A percentile compares a stretch with the other conserved stretches of the same genome.
Conservation (phyloP, 2,888 invertebrate genomes). For the Drosophila kanekoi region DNA sequence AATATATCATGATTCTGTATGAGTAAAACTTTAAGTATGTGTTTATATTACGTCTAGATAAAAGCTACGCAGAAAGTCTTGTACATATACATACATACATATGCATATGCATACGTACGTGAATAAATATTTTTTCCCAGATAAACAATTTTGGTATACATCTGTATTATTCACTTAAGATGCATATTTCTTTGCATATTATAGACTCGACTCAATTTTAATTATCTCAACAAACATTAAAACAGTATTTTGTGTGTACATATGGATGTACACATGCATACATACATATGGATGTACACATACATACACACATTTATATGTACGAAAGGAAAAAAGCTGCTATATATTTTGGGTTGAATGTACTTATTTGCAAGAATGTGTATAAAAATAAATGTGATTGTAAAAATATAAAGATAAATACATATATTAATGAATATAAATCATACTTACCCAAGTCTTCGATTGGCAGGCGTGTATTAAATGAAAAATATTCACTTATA, state of each 20-base stretch:
- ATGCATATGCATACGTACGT: not conserved
- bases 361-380: conserved; percentile 9
- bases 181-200: not conserved
- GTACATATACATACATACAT: too few species aligned
- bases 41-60: too few species aligned
- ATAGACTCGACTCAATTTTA: conserved; percentile 8
- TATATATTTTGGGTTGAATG: conserved; percentile 39
- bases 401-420: not conserved
- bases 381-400: not conserved
- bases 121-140: conserved; percentile 9
- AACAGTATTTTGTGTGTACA: not conserved
- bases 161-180: too few species aligned
- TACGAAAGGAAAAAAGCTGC: conserved; percentile 6
- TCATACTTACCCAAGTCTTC: not conserved
- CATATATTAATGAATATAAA: not conserved
- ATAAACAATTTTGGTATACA: conserved; percentile 8
- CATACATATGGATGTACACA: not conserved
- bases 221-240: conserved; percentile 4
- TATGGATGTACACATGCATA: not conserved
- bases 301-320: too few species aligned
- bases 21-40: too few species aligned
- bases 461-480: not conserved
- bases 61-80: too few species aligned
- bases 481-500: conserved; percentile 3
- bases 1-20: too few species aligned